A percentile compares a stretch with the other conserved stretches of the same genome.
phyloP scores from a whole-genome alignment of 2,888 invertebrate genomes.

The Steinernema scapterisci region DNA sequence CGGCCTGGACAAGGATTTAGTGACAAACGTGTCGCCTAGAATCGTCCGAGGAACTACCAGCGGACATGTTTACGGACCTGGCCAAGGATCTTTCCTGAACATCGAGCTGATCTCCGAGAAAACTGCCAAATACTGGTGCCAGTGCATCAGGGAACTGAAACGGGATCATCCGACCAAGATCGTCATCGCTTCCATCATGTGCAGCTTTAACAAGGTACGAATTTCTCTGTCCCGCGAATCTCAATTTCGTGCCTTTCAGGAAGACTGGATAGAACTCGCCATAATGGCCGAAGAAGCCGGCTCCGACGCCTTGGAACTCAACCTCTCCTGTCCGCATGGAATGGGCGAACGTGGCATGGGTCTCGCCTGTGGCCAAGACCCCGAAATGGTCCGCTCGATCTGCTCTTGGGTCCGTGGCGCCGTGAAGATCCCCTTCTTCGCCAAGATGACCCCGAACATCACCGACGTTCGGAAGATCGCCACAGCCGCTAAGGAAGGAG shows the following conservation, averaged over 20 bases:
- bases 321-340: constrained; percentile 96
- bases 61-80: constrained; percentile 84
- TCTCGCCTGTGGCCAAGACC: constrained; percentile 93
- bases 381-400: constrained; percentile 84
- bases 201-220: constrained; percentile 52
- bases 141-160: constrained; percentile 84
- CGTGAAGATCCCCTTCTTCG: constrained; percentile 87
- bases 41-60: constrained; percentile 92
- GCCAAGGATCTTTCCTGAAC: constrained; percentile 93
- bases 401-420: constrained; percentile 79
- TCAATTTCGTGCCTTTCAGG: too few species aligned
- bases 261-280: constrained; percentile 86
- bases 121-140: constrained; percentile 88
- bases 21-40: constrained; percentile 94
- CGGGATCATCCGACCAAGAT: constrained; percentile 79
- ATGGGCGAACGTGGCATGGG: constrained; percentile 89
- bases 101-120: constrained; percentile 98
- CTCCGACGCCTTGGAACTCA: constrained; percentile 91
- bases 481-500: constrained; percentile 84
- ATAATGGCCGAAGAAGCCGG: constrained; percentile 78
- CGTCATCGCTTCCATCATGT: constrained; percentile 66
- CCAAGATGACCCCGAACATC: constrained; percentile 96
- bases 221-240: not conserved
- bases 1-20: constrained; percentile 88
- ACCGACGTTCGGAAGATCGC: constrained; percentile 90